Evolutionary conservation across 1,140 invertebrate species (phyloP).

Genomic region (Rhagoletis pomonella): DNA sequence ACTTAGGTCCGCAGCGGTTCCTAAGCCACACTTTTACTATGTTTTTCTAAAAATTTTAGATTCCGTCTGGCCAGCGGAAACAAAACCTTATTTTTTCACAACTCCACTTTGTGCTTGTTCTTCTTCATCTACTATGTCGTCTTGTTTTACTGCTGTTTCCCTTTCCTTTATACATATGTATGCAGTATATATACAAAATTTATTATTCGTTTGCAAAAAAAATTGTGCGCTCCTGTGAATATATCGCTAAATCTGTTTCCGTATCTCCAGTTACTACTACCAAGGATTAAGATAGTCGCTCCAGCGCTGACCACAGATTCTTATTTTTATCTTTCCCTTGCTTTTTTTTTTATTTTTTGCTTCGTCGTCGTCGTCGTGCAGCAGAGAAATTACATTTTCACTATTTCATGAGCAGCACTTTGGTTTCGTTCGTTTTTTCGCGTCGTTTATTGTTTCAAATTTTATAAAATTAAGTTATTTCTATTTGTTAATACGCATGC

Average conservation of each 20-base stretch:
- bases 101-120: conserved; percentile 26
- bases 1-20: neutral
- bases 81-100: neutral
- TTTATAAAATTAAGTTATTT: conserved; percentile 53
- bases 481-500: conserved; percentile 27
- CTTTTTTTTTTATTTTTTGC: conserved; percentile 45
- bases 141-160: neutral
- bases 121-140: conserved; percentile 26
- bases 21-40: neutral
- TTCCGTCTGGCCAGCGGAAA: neutral
- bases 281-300: neutral
- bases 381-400: conserved; percentile 50
- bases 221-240: neutral
- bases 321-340: conserved; percentile 37
- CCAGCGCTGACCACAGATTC: conserved; percentile 31
- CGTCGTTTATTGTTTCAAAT: conserved; percentile 23
- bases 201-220: conserved; percentile 18
- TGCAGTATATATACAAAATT: conserved; percentile 50
- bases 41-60: neutral
- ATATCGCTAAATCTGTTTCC: neutral
- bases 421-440: conserved; percentile 50
- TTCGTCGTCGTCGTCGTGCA: conserved; percentile 46
- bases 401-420: conserved; percentile 51
- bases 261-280: conserved; percentile 50
- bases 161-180: neutral